phyloP scores from a whole-genome alignment of 1,140 invertebrate genomes.

The Battus philenor region DNA sequence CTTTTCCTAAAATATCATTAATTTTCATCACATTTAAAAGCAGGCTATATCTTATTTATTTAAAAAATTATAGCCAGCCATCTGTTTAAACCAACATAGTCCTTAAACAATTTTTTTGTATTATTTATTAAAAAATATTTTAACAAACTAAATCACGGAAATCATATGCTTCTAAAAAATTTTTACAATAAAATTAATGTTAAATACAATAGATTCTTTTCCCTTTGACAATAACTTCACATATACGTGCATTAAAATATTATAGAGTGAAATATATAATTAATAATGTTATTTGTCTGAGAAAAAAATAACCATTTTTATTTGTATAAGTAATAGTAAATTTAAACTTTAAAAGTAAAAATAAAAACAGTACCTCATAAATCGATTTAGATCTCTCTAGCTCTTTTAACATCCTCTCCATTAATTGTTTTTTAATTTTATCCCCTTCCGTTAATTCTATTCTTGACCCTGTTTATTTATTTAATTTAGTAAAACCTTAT shows the following conservation, averaged over 20 bases:
- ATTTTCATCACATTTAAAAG: background rate
- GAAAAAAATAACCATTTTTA: no score
- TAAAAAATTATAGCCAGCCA: no score
- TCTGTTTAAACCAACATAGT: no score
- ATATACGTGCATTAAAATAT: no score
- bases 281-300: no score
- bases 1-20: slow-evolving; percentile 43
- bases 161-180: background rate
- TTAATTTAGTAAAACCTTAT: no score
- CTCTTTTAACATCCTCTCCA: slow-evolving; percentile 49
- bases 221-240: no score
- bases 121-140: background rate
- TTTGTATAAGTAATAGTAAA: no score
- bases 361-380: slow-evolving; percentile 39
- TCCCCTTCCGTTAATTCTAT: slow-evolving; percentile 30
- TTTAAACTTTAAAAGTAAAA: no score
- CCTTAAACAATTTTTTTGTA: background rate
- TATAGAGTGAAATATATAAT: no score
- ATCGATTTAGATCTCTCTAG: slow-evolving; percentile 48
- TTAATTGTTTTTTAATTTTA: slow-evolving; percentile 32
- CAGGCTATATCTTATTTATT: background rate
- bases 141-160: background rate
- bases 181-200: background rate
- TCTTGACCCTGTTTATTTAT: slow-evolving; percentile 21
- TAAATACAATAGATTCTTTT: no score